phyloP scores from a whole-genome alignment of 2,113 vertebrate genomes.

The Scalopus aquaticus region DNA sequence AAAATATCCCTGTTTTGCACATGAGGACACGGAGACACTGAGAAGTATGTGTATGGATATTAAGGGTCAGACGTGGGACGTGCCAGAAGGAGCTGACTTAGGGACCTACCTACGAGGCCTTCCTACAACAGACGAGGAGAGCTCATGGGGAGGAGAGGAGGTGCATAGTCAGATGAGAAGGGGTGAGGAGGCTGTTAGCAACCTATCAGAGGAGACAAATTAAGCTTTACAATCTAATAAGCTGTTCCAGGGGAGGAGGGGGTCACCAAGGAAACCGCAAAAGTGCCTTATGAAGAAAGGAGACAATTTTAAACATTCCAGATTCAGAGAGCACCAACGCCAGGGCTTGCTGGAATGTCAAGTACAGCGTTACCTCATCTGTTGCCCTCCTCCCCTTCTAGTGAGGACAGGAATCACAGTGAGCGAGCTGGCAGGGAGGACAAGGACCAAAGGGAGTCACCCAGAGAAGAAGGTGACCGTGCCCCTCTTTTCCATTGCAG shows the following conservation, averaged over 20 bases:
- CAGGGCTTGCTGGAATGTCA: background rate
- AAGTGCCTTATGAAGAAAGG: background rate
- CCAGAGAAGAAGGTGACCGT: background rate
- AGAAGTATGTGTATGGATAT: background rate
- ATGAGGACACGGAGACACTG: background rate
- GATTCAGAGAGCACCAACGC: background rate
- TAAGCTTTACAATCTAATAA: background rate
- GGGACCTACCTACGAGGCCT: background rate
- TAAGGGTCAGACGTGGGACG: background rate
- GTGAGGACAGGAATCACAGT: background rate
- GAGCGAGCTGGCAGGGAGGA: background rate
- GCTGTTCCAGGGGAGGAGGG: background rate
- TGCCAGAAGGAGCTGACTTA: background rate
- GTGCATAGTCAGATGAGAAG: background rate
- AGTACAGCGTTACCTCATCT: background rate
- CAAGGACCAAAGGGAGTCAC: background rate
- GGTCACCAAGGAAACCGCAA: background rate
- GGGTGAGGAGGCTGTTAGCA: background rate
- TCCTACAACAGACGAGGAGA: background rate
- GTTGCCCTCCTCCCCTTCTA: no score
- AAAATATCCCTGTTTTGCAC: background rate
- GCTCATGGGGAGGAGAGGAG: background rate
- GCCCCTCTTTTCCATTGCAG: background rate
- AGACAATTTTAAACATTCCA: background rate
- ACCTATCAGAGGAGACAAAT: background rate